Evolutionary conservation across 2,113 vertebrate species (phyloP).

Genomic region (Bucco capensis): DNA sequence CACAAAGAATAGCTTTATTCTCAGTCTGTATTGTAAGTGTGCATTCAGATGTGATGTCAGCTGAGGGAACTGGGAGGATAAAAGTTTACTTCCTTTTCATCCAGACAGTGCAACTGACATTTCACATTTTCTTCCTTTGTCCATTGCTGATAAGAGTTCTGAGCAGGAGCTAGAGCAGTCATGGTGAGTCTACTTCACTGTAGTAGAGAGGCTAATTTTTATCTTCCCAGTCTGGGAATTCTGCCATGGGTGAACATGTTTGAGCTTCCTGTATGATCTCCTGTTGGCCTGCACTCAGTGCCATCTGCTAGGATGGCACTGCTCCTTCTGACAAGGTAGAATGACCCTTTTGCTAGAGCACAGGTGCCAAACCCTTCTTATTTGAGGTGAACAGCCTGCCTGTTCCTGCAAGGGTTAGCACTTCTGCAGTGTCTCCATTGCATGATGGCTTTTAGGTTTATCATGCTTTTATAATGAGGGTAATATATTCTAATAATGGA

Average conservation of each 20-base stretch:
- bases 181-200: background rate
- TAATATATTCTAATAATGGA: background rate
- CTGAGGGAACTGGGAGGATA: background rate
- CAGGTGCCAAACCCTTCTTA: background rate
- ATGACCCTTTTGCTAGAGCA: background rate
- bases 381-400: background rate
- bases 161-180: background rate
- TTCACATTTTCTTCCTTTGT: background rate
- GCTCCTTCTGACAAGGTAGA: background rate
- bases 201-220: background rate
- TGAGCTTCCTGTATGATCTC: background rate
- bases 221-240: background rate
- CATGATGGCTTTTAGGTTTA: background rate
- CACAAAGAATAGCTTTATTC: background rate
- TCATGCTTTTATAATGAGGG: background rate
- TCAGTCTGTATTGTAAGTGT: background rate
- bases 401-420: fast-evolving
- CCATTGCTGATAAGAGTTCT: background rate
- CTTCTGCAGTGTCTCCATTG: background rate
- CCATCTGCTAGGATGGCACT: slow-evolving; percentile 28
- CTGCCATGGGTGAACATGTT: background rate
- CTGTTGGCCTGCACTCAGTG: background rate
- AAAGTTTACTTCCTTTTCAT: background rate
- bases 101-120: background rate
- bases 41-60: background rate